Evolutionary conservation across 2,113 vertebrate genomes (phyloP).

Genomic region (Saimiri boliviensis): DNA sequence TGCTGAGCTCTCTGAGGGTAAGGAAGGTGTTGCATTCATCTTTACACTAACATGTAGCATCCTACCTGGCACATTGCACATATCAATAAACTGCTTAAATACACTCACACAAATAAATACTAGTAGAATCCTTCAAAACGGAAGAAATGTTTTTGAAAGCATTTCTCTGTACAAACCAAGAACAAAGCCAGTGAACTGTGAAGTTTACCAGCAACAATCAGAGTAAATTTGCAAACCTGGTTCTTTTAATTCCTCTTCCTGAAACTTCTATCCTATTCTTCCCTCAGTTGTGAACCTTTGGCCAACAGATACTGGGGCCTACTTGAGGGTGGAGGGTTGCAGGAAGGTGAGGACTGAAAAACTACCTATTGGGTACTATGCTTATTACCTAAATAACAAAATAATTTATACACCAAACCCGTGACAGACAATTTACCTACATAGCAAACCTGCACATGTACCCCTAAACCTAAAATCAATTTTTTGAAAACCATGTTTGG

Average conservation of each 20-base stretch:
- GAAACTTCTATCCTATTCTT: not conserved
- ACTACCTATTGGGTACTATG: no score
- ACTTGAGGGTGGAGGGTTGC: no score
- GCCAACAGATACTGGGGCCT: no score
- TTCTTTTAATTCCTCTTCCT: not conserved
- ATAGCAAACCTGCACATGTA: no score
- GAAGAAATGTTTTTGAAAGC: not conserved
- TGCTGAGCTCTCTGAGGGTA: not conserved
- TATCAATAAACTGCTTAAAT: not conserved
- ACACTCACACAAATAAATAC: not conserved
- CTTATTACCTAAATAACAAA: no score
- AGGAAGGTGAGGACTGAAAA: no score
- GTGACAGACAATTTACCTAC: no score
- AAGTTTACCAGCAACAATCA: not conserved
- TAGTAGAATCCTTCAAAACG: not conserved
- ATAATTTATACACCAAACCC: no score
- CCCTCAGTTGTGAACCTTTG: not conserved
- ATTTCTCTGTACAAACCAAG: slow-evolving; percentile 7
- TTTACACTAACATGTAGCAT: not conserved
- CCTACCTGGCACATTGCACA: not conserved
- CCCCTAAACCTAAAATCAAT: no score
- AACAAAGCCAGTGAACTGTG: not conserved
- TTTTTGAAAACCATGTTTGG: not conserved
- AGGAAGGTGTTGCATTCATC: not conserved
- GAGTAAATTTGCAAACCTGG: not conserved